Conservation (phyloP, 1,140 invertebrate species). For the Planococcus citri region DNA sequence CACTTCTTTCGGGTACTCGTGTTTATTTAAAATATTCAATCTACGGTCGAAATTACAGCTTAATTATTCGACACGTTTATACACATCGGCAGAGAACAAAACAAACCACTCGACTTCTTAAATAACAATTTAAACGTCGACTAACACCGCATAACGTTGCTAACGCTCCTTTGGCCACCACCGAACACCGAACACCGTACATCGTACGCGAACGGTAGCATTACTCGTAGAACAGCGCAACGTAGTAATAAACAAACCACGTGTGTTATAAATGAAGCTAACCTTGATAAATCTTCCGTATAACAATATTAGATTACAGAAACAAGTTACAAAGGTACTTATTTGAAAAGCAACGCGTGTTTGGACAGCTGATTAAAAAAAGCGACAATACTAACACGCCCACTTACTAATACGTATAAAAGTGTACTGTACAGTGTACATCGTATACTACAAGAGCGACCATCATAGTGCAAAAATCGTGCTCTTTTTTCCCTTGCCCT, state of each 20-base stretch:
- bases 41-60: not conserved
- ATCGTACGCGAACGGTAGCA: too few relatives aligned
- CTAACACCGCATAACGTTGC: too few relatives aligned
- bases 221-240: too few relatives aligned
- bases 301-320: slow-evolving; percentile 8
- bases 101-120: not conserved
- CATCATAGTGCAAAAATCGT: too few relatives aligned
- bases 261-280: not conserved
- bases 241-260: not conserved
- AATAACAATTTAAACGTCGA: slow-evolving; percentile 4
- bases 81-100: not conserved
- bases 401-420: too few relatives aligned
- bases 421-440: too few relatives aligned
- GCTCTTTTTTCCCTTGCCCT: too few relatives aligned
- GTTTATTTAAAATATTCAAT: not conserved
- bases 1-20: not conserved
- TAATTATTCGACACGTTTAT: not conserved
- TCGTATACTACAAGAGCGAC: too few relatives aligned
- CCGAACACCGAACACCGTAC: too few relatives aligned
- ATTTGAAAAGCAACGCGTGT: not conserved
- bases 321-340: not conserved
- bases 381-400: too few relatives aligned
- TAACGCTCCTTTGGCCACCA: too few relatives aligned
- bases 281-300: slow-evolving; percentile 6
- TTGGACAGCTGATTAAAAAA: not conserved